Evolutionary conservation across 1,140 invertebrate species (phyloP).

Genomic region (Ostrea edulis): DNA sequence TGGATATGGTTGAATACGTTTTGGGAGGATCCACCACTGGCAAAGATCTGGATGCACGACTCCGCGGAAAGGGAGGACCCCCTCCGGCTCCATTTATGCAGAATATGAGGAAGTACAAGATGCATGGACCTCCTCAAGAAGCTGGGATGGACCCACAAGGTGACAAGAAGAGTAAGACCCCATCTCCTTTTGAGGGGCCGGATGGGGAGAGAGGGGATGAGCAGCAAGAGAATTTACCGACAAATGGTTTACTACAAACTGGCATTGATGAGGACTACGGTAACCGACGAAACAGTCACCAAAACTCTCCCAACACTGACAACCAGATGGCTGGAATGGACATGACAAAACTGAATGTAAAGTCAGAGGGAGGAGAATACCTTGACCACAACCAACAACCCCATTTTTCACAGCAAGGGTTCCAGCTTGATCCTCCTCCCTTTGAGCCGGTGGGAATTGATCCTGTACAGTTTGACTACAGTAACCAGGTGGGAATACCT

Average conservation of each 20-base stretch:
- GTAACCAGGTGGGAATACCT: conserved; percentile 73
- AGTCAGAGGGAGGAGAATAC: conserved; percentile 57
- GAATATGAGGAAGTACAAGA: not conserved
- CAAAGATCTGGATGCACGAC: conserved; percentile 82
- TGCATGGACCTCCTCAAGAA: conserved; percentile 48
- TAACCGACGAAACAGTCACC: conserved; percentile 85
- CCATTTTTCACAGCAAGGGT: conserved; percentile 67
- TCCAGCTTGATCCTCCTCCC: conserved; percentile 73
- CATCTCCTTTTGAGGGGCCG: conserved; percentile 84
- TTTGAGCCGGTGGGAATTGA: conserved; percentile 78
- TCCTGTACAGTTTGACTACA: conserved; percentile 78
- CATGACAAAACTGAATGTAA: conserved; percentile 53
- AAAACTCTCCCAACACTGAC: conserved; percentile 93
- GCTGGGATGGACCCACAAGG: conserved; percentile 51
- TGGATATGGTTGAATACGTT: conserved; percentile 99
- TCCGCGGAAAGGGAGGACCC: conserved; percentile 56
- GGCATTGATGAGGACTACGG: conserved; percentile 90
- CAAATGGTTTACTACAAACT: conserved; percentile 88
- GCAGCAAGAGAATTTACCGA: conserved; percentile 80
- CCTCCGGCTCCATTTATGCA: not conserved
- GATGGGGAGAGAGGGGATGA: conserved; percentile 80
- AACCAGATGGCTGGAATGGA: conserved; percentile 78
- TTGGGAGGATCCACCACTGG: conserved; percentile 91
- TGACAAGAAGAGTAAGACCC: conserved; percentile 82
- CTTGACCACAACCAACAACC: conserved; percentile 65